Evolutionary conservation across 2,888 invertebrate genomes (phyloP), one percentile per base, ranked within the genome.

Genomic region (Catocala fraxini): DNA sequence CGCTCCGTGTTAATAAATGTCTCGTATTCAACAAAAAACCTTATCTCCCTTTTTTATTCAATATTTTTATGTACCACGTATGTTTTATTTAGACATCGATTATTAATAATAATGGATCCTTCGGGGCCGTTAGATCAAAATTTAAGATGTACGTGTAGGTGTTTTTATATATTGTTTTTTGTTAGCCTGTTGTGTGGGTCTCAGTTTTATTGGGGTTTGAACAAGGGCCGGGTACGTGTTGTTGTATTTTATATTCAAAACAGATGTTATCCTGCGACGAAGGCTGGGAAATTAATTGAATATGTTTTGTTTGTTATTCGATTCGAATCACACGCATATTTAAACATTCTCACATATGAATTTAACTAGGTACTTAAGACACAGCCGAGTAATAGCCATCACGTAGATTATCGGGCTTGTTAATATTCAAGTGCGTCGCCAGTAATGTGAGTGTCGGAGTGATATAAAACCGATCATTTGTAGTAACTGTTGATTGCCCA

Each of bases 91-190:
- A 89, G 91, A 92, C 92, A 89, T 90, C 81, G 89, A 90, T 92
- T 93, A 93, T 93, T 93, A 93, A 89, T 92, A 92, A 92, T 93
- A 92, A 91, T 92, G 91, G 87, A 87, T 89, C 85, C 89, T 90
- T 84, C 86, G 83, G 86, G 86, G 87, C 87, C 86, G 89, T 92
- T 90, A 89, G 90, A 92, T 92, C 91, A 89, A 90, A 90, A 89
- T 89, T 91, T 86, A 87, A 93, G 91, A 92, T 93, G 86, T 86
- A 86, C 87, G 85, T 88, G 89, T 89, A 88, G 88, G 82, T 80
- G 81, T 85, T 89, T 90, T 91, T 89, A 58, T 66, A 56, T 73
- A 64, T 77, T 63, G 60, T 90, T 92, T 91, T 90, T 91, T 86
- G 87, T 88, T 79, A 65, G 84, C 79, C 85, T 83, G 88, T 87